phyloP scores from a whole-genome alignment of 2,888 invertebrate species.

The Xanthorhoe spadicearia region DNA sequence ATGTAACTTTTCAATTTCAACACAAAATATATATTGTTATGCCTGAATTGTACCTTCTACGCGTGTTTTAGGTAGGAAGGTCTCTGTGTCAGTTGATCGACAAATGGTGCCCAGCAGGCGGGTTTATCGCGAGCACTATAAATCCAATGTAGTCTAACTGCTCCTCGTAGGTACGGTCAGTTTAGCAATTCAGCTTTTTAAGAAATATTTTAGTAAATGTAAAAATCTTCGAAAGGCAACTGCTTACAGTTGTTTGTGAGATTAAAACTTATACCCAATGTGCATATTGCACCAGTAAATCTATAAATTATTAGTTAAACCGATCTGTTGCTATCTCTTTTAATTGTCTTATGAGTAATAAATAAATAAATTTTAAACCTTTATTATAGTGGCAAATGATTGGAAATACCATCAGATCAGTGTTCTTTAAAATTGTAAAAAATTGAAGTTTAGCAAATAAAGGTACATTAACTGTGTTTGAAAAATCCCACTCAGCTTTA shows the following conservation, averaged over 20 bases:
- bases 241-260: too few relatives aligned
- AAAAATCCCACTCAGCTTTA: conserved; percentile 12
- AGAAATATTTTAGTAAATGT: not conserved
- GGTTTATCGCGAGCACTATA: conserved; percentile 77
- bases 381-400: too few relatives aligned
- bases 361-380: too few relatives aligned
- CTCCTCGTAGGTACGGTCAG: conserved; percentile 49
- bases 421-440: not conserved
- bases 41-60: not conserved
- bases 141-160: conserved; percentile 64
- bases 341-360: too few relatives aligned
- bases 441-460: too few relatives aligned
- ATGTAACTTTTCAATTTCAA: not conserved
- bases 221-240: too few relatives aligned
- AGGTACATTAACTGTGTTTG: not conserved
- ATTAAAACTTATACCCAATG: too few relatives aligned
- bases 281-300: too few relatives aligned
- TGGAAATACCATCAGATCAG: not conserved
- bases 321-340: too few relatives aligned
- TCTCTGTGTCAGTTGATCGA: conserved; percentile 60
- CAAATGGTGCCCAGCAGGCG: conserved; percentile 65
- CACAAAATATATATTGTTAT: not conserved
- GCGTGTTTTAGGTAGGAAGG: conserved; percentile 9
- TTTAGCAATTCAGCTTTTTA: not conserved
- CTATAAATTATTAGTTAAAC: too few relatives aligned